Evolutionary conservation across 2,888 invertebrate genomes (phyloP), one percentile per base, ranked within the genome.

Genomic region (Amphiduros pacificus): DNA sequence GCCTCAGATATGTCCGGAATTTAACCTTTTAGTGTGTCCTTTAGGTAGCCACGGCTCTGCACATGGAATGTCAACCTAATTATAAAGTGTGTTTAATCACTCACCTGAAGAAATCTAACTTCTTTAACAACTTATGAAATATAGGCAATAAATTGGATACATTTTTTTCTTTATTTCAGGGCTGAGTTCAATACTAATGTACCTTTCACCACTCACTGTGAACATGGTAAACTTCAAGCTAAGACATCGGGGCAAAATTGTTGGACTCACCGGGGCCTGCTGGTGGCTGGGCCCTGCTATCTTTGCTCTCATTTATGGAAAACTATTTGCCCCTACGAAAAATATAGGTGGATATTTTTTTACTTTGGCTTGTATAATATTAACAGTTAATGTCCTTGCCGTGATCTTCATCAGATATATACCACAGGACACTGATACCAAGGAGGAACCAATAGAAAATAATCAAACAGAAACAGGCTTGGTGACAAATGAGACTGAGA

Each of bases 161-260:
- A 44, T 44, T 5, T 17, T 44, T 20, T 9, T 44, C 20, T 44
- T 5, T n/a, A 17, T 44, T 44, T 44, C 44, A 44, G 44, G 44
- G n/a, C 22, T 20, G n/a, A 22, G 20, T 9, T 20, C 44, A 5
- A 5, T 44, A 9, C 6, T 44, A n/a, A 44, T 44, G 44, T 44
- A 44, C n/a, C 44, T 44, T 6, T 20, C 44, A 11, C 20, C 5
- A 9, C 20, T 5, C 4, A n/a, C 44, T 9, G 44, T 44, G 20
- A 44, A 44, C 44, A 44, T 44, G 44, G 44, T 17, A n/a, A 44
- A 44, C n/a, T 44, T 44, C 44, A 44, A 44, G n/a, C n/a, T n/a
- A 20, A n/a, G 44, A 5, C 44, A 44, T 22, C n/a, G 44, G 22
- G 44, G 44, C 6, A 44, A 44, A 44, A 22, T 44, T 5, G 44